Conservation (phyloP, 2,113 vertebrate genomes). For the Uria aalge region DNA sequence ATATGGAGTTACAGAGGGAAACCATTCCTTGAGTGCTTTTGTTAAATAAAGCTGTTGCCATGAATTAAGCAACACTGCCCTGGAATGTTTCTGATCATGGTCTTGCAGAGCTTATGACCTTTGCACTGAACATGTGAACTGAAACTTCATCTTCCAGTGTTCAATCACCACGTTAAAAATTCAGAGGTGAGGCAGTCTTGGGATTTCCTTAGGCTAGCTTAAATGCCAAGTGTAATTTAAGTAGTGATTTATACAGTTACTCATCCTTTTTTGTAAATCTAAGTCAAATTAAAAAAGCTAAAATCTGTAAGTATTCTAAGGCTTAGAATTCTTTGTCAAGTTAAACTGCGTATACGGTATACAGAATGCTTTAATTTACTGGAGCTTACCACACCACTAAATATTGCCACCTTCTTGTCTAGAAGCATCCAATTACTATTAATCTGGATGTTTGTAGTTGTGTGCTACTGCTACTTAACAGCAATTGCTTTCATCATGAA, state of each 20-base stretch:
- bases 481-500: not conserved
- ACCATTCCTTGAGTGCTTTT: slow-evolving; percentile 66
- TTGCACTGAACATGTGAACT: slow-evolving; percentile 62
- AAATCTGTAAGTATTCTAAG: not conserved
- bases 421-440: not conserved
- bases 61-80: slow-evolving; percentile 66
- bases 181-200: slow-evolving; percentile 50
- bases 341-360: not conserved
- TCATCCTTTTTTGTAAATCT: not conserved
- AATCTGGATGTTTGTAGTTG: not conserved
- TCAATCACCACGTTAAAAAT: slow-evolving; percentile 59
- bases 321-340: not conserved
- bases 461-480: not conserved
- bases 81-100: slow-evolving; percentile 68
- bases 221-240: slow-evolving; percentile 43
- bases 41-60: slow-evolving; percentile 61
- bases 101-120: slow-evolving; percentile 63
- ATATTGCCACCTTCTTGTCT: not conserved
- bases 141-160: slow-evolving; percentile 63
- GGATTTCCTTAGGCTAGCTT: slow-evolving; percentile 59
- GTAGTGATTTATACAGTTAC: not conserved
- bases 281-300: not conserved
- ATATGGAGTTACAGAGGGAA: slow-evolving; percentile 57
- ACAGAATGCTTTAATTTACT: not conserved
- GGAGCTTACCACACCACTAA: not conserved